Base-by-base conservation (phyloP, 2,888 invertebrate genomes). In the Lamproptera curius region DNA sequence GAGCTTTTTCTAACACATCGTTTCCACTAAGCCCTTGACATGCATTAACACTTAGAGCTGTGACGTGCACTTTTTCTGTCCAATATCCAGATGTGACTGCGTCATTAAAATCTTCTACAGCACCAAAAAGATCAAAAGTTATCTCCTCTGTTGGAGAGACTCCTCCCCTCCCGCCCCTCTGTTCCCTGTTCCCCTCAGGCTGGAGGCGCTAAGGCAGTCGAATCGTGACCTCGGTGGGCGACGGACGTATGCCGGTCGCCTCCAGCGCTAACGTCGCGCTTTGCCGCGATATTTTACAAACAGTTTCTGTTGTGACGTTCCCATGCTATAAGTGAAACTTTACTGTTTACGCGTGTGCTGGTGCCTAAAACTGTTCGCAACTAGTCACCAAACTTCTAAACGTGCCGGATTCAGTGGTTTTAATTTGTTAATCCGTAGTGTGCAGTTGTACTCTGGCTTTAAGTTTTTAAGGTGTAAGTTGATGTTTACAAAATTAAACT, bases 81-180 rank as follows among this genome's bases (percentile, higher is more conserved):
- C 65, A 70, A 73, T 72, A 67, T 76, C 80, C 86, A 85, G 83
- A 83, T 86, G 84, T 77, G 81, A 70, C 76, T 76, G 78, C 80
- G 77, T 85, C 86, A 86, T 87, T 86, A 84, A 84, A 86, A 84
- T 83, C 82, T 77, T 74, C 81, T 80, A 73, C 73, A 68, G 72
- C 70, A 76, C 79, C 78, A 82, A 84, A 86, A 84, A 86, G 86
- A 85, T 87, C 85, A 84, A 85, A 86, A 86, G 84, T 86, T 86
- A 84, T 85, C 82, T 82, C 72, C 72, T 77, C 71, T 62, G 74
- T 68, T 76, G 70, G 74, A 77, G 78, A 76, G 78, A 63, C 68
- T 70, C 46, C 33, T 42, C 71, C 67, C 66, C 67, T 66, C 70
- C 60, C 67, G 69, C 72, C 75, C 75, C 72, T 65, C 61, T 56